Base-by-base conservation (phyloP, 2,797 vertebrate genomes). In the Remorina albescens region DNA sequence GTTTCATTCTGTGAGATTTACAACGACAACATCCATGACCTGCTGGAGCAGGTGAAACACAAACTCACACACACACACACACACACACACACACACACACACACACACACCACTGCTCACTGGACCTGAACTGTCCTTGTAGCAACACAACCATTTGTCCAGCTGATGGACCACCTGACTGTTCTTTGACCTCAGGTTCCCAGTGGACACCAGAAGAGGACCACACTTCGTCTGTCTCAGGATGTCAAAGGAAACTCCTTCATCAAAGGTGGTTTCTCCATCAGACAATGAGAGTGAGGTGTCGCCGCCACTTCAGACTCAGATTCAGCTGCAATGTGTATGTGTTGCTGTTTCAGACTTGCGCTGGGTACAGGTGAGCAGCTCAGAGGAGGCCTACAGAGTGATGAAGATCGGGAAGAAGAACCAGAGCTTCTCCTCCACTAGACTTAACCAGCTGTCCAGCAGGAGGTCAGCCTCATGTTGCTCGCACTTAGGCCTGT, bases 1-100 rank as follows among this genome's bases (percentile, higher is more conserved):
- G 92, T 99, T 83, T 98, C 97, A 2, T 98, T 98, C 90, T 98
- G 96, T 3, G 97, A 99, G 91, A 98, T 99, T 84, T 98, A 99
- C 88, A 99, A 99, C 15, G 97, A 99, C 78, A 95, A 91, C 85
- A 96, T 99, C 91, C 96, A 97, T 67, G 97, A 99, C 80, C 92
- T 99, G 11, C 90, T 99, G 81, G 91, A 95, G 78, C 95, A 96
- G 66, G 19, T 94, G 7, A 74, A 2, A 30, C 23, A n/a, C n/a
- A n/a, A n/a, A n/a, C n/a, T n/a, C n/a, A n/a, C n/a, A n/a, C n/a
- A n/a, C n/a, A n/a, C n/a, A n/a, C n/a, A n/a, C n/a, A n/a, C n/a
- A n/a, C n/a, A n/a, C n/a, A n/a, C n/a, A n/a, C n/a, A n/a, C n/a
- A n/a, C n/a, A n/a, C n/a, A n/a, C n/a, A n/a, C n/a, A n/a, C n/a